These are phyloP conservation scores for Merops nubicus DNA, from an alignment of 2,113 vertebrate species.

Conservation along the genomic window DNA sequence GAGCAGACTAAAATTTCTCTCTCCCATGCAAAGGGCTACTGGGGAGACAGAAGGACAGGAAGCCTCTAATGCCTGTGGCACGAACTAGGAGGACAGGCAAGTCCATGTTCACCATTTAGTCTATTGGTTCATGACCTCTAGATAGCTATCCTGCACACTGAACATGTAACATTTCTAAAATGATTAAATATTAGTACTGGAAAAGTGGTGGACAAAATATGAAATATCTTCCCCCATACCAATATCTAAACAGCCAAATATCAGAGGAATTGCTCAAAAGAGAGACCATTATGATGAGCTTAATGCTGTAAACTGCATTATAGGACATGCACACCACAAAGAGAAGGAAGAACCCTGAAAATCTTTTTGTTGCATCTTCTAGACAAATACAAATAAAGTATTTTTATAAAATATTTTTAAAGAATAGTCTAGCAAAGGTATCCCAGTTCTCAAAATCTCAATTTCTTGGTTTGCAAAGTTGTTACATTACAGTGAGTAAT, in stretches of 20 bases:
- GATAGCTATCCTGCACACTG: not conserved
- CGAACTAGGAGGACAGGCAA: not conserved
- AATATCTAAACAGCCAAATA: not conserved
- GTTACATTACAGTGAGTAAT: not conserved
- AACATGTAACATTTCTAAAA: not conserved
- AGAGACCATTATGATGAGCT: not conserved
- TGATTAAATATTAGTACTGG: not conserved
- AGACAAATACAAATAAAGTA: not conserved
- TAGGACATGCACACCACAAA: not conserved
- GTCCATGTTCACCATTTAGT: not conserved
- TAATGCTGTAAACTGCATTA: not conserved
- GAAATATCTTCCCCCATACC: not conserved
- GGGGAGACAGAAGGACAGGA: not conserved
- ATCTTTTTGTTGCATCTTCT: not conserved
- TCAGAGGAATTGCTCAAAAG: not conserved
- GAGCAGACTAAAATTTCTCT: not conserved
- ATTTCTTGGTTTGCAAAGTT: not conserved
- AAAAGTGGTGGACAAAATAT: not conserved
- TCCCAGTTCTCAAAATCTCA: not conserved
- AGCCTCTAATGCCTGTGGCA: not conserved
- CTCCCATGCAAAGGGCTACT: not conserved
- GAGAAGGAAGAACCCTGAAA: not conserved
- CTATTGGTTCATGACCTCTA: not conserved
- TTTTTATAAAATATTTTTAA: not conserved
- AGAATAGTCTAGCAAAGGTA: not conserved